phyloP scores from a whole-genome alignment of 2,888 invertebrate species.

The Megastigmus dorsalis region DNA sequence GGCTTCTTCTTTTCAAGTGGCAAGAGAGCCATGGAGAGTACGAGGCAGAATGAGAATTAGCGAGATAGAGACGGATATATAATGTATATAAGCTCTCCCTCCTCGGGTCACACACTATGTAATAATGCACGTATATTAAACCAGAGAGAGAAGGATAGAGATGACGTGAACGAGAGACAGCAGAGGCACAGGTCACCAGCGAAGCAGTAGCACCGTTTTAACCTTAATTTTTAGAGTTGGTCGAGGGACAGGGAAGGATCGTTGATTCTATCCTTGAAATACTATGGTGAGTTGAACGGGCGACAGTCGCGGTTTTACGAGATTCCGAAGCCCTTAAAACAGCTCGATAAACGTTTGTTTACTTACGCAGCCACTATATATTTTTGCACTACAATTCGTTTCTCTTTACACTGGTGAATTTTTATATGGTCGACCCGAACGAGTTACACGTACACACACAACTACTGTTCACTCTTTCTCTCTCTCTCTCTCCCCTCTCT shows the following conservation, averaged over 20 bases:
- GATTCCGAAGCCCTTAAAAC: background rate
- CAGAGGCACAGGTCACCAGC: background rate
- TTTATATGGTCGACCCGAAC: constrained; percentile 19
- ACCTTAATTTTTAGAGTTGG: constrained; percentile 34
- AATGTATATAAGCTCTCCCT: background rate
- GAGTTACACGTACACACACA: constrained; percentile 11
- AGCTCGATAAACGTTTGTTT: constrained; percentile 38
- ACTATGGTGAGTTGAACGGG: background rate
- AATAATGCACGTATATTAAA: background rate
- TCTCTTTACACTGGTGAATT: constrained; percentile 51
- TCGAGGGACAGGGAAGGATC: background rate
- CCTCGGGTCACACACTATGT: background rate
- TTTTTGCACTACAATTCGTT: constrained; percentile 46
- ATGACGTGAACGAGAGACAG: constrained; percentile 8
- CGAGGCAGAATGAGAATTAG: background rate
- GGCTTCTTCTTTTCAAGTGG: background rate
- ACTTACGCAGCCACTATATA: constrained; percentile 42
- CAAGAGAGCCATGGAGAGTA: background rate
- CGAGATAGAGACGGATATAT: background rate
- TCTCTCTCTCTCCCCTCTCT: too few species aligned
- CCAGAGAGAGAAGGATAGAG: constrained; percentile 22
- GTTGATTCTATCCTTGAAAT: background rate
- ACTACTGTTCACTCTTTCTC: too few species aligned
- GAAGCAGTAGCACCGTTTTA: constrained; percentile 32
- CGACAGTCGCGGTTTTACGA: background rate